phyloP scores from a whole-genome alignment of 2,113 vertebrate species.

The Boulengeromyrus knoepffleri region DNA sequence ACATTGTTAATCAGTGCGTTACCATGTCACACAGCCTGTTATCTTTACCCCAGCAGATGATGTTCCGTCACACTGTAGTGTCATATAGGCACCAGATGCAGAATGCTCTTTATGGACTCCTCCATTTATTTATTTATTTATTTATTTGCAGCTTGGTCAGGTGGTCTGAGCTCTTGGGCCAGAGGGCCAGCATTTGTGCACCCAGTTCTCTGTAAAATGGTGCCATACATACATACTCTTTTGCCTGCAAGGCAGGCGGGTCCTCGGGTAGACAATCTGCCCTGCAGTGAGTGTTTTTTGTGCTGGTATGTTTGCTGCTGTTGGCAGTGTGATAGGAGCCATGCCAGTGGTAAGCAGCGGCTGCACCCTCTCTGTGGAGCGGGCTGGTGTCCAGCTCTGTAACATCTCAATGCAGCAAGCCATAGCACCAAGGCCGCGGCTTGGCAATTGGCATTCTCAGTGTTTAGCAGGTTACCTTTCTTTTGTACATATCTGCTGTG shows the following conservation, averaged over 20 bases:
- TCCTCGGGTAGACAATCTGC: neutral
- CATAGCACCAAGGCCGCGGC: neutral
- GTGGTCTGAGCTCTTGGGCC: neutral
- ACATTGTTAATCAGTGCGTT: neutral
- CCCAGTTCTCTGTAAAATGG: neutral
- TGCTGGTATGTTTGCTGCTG: neutral
- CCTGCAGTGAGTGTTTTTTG: neutral
- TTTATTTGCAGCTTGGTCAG: neutral
- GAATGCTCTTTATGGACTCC: neutral
- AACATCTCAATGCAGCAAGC: neutral
- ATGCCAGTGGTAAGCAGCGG: neutral
- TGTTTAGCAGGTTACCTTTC: neutral
- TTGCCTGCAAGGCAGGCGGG: neutral
- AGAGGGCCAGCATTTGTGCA: neutral
- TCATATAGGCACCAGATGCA: neutral
- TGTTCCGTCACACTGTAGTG: neutral
- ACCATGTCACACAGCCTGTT: neutral
- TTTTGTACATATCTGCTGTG: neutral
- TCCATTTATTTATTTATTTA: no score
- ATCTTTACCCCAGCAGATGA: neutral
- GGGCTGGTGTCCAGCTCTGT: neutral
- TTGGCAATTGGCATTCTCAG: neutral
- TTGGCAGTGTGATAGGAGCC: neutral
- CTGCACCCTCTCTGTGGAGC: neutral
- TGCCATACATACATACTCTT: neutral